Evolutionary conservation across 2,113 vertebrate species (phyloP).

Genomic region (Vulpes vulpes): DNA sequence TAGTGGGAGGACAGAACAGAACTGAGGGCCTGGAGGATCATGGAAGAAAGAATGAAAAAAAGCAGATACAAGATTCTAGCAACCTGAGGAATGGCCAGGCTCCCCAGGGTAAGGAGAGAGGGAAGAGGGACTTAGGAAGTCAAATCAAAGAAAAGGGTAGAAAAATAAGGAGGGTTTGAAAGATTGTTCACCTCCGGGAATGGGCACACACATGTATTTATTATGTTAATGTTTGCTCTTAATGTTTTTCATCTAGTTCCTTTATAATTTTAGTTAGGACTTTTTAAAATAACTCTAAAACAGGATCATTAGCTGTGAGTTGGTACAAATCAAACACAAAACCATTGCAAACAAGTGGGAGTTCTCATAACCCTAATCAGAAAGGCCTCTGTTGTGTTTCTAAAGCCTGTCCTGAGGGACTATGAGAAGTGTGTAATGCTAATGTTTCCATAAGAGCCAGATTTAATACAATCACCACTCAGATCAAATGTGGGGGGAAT

Average conservation of each 20-base stretch:
- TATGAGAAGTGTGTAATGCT: slow-evolving; percentile 45
- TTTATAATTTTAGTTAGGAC: slow-evolving; percentile 65
- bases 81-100: neutral
- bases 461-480: slow-evolving; percentile 42
- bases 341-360: slow-evolving; percentile 38
- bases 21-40: neutral
- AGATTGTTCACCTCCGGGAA: neutral
- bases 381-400: slow-evolving; percentile 40
- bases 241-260: neutral
- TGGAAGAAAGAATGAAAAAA: neutral
- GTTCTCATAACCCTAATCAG: slow-evolving; percentile 58
- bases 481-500: slow-evolving; percentile 32
- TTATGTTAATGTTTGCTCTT: slow-evolving; percentile 28
- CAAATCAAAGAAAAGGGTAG: neutral
- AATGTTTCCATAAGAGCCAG: slow-evolving; percentile 66
- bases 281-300: slow-evolving; percentile 71
- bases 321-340: slow-evolving; percentile 66
- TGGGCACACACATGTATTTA: neutral
- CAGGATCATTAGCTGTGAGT: slow-evolving; percentile 62
- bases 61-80: neutral
- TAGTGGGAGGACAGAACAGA: neutral
- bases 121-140: neutral
- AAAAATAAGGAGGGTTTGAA: neutral
- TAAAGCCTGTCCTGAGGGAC: slow-evolving; percentile 36
- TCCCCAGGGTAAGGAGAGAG: neutral